Percentiles rank a stretch among this genome's conserved stretches.
Evolutionary conservation across 2,888 invertebrate species (phyloP).

Genomic region (Antheraea assamensis): DNA sequence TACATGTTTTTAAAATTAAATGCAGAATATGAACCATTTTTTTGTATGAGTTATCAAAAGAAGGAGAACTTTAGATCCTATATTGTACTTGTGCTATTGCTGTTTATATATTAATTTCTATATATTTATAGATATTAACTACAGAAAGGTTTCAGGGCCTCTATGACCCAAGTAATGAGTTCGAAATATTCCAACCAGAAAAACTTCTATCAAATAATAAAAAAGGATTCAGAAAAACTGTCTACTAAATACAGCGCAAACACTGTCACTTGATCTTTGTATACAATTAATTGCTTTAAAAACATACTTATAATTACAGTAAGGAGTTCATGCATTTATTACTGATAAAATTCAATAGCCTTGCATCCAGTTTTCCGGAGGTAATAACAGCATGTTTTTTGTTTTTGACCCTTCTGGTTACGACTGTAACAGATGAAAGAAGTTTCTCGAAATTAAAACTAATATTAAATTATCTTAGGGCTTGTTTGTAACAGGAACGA

Average conservation of each 20-base stretch:
- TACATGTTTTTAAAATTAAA: neutral
- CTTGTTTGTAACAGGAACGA: conserved; percentile 28
- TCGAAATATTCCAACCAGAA: neutral
- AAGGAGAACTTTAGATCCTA: neutral
- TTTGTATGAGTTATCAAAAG: neutral
- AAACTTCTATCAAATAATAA: neutral
- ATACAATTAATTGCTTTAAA: neutral
- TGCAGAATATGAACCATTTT: neutral
- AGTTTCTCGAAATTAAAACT: conserved; percentile 32
- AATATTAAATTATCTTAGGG: conserved; percentile 29
- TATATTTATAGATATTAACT: too few relatives aligned
- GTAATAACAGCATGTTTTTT: conserved; percentile 31
- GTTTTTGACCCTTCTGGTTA: conserved; percentile 33
- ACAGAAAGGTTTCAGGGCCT: neutral
- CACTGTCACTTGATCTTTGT: neutral
- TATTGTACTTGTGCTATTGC: neutral
- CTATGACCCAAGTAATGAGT: neutral
- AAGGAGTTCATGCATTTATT: neutral
- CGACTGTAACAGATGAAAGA: conserved; percentile 30
- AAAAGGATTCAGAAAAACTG: neutral
- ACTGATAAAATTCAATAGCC: conserved; percentile 20
- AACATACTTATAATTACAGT: neutral
- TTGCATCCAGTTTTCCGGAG: conserved; percentile 26
- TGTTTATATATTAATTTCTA: neutral
- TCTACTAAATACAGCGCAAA: conserved; percentile 6